These are phyloP conservation scores for Oryzias javanicus DNA, from an alignment of 2,113 vertebrate genomes.

Conservation along the genomic window DNA sequence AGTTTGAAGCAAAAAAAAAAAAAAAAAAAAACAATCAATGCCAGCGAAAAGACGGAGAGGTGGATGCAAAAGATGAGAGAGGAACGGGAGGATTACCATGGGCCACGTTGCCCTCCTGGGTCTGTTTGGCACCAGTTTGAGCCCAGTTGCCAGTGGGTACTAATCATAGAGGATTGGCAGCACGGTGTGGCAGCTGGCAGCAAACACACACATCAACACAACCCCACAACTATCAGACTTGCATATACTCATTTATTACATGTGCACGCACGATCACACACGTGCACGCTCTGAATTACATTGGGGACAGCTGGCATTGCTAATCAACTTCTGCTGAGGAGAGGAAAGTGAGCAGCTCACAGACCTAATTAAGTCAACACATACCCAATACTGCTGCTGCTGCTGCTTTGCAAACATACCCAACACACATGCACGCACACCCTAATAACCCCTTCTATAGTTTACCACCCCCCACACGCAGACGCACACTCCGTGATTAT, in stretches of 20 bases:
- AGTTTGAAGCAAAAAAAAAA: constrained; percentile 25
- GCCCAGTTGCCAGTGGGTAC: constrained; percentile 79
- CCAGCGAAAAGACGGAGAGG: constrained; percentile 41
- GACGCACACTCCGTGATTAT: constrained; percentile 14
- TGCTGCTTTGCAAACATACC: constrained; percentile 61
- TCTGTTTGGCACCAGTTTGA: constrained; percentile 77
- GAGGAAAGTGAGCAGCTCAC: constrained; percentile 75
- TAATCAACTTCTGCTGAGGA: constrained; percentile 80
- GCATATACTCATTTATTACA: constrained; percentile 59
- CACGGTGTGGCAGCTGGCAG: constrained; percentile 75
- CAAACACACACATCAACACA: constrained; percentile 53
- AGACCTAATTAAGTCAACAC: constrained; percentile 79
- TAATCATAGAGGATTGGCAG: constrained; percentile 80
- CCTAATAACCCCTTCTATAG: constrained; percentile 37
- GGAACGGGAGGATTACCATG: constrained; percentile 69
- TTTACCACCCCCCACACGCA: constrained; percentile 6
- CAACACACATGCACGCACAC: constrained; percentile 39
- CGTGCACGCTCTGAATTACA: constrained; percentile 64
- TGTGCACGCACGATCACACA: constrained; percentile 46
- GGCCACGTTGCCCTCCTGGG: constrained; percentile 74
- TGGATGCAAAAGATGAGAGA: constrained; percentile 39
- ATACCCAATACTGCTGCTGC: constrained; percentile 72
- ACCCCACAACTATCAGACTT: constrained; percentile 46
- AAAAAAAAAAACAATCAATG: constrained; percentile 35
- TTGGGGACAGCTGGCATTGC: constrained; percentile 78